Conservation (phyloP, 2,113 vertebrate genomes). For the Seriola aureovittata region DNA sequence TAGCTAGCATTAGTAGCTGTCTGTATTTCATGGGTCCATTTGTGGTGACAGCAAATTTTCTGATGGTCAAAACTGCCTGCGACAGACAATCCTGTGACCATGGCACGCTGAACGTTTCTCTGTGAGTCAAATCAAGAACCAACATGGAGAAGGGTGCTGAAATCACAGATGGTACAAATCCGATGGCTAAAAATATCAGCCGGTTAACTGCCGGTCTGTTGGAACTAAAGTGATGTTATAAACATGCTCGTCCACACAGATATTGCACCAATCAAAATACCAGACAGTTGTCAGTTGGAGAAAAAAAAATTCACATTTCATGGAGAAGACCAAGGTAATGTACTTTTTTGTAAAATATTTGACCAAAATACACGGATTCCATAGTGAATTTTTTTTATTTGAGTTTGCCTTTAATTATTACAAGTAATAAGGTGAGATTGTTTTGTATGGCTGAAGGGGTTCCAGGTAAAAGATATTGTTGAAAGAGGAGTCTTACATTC, state of each 20-base stretch:
- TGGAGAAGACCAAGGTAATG: not conserved
- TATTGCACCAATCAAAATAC: not conserved
- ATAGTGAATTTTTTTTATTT: not conserved
- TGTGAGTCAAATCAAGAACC: not conserved
- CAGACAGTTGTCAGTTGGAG: not conserved
- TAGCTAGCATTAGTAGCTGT: not conserved
- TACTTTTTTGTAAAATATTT: not conserved
- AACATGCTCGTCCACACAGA: not conserved
- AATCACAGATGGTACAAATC: not conserved
- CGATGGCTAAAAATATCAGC: not conserved
- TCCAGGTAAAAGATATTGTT: slow-evolving; percentile 11
- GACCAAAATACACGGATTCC: not conserved
- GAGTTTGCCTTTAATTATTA: not conserved
- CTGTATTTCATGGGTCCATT: not conserved
- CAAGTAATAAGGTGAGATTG: not conserved
- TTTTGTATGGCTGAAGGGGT: not conserved
- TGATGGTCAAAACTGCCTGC: not conserved
- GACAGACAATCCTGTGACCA: not conserved
- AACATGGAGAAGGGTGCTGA: not conserved
- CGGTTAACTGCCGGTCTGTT: not conserved
- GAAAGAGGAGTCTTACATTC: not conserved
- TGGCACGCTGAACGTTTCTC: not conserved
- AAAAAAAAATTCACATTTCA: not conserved
- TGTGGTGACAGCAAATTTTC: not conserved
- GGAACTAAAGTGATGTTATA: not conserved